phyloP scores from a whole-genome alignment of 2,797 vertebrate species.

The Rousettus madagascariensis region DNA sequence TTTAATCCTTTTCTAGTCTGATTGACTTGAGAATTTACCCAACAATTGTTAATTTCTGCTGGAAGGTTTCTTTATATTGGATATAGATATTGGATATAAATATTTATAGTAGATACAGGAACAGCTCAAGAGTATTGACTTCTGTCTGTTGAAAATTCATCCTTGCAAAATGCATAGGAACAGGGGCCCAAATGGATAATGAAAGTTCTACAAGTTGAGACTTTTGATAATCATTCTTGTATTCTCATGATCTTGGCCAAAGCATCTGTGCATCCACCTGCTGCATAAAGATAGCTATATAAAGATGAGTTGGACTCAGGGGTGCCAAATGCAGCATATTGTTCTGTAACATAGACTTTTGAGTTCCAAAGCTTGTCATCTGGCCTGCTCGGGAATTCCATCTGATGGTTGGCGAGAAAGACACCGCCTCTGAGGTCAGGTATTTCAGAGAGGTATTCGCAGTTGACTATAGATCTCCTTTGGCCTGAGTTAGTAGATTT shows the following conservation, averaged over 20 bases:
- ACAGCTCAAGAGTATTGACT: background rate
- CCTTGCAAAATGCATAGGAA: background rate
- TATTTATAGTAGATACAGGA: background rate
- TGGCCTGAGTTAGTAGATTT: background rate
- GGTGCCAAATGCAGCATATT: background rate
- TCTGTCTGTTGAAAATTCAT: constrained; percentile 49
- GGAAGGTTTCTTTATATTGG: constrained; percentile 34
- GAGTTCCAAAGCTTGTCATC: constrained; percentile 24
- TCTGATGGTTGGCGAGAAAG: background rate
- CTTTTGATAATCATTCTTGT: background rate
- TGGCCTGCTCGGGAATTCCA: background rate
- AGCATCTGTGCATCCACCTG: background rate
- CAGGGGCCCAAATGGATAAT: background rate
- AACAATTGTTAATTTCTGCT: constrained; percentile 36
- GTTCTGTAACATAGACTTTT: background rate
- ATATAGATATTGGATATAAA: background rate
- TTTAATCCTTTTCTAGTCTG: constrained; percentile 47
- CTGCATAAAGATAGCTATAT: background rate
- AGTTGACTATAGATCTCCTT: background rate
- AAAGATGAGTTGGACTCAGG: constrained; percentile 32
- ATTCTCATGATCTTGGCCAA: constrained; percentile 22
- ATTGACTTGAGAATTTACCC: constrained; percentile 57
- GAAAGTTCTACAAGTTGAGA: background rate
- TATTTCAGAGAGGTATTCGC: background rate
- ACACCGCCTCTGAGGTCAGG: background rate